Evolutionary conservation across 2,113 vertebrate species (phyloP).

Genomic region (Ramphastos sulfuratus): DNA sequence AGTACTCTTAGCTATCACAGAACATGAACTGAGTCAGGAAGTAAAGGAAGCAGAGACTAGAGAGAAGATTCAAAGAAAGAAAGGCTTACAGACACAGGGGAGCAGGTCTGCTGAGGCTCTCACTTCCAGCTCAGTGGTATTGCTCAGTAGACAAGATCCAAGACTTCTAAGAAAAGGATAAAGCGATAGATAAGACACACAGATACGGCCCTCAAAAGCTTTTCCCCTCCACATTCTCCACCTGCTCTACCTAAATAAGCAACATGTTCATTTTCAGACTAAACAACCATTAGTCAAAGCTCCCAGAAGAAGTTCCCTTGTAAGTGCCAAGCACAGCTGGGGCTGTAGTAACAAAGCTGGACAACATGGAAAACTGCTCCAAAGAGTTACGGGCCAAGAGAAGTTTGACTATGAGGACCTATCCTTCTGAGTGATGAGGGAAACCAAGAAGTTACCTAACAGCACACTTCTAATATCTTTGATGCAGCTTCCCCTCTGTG

Average conservation of each 20-base stretch:
- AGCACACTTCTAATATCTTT: not conserved
- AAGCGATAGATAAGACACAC: not conserved
- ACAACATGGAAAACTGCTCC: slow-evolving; percentile 34
- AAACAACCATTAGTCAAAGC: slow-evolving; percentile 51
- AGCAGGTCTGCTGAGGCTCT: not conserved
- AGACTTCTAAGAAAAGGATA: not conserved
- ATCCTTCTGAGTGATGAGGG: not conserved
- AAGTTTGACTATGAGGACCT: not conserved
- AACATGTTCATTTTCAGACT: slow-evolving; percentile 10
- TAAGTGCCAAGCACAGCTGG: slow-evolving; percentile 49
- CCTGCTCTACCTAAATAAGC: not conserved
- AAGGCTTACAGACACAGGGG: not conserved
- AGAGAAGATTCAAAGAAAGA: not conserved
- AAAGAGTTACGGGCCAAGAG: slow-evolving; percentile 29
- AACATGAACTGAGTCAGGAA: not conserved
- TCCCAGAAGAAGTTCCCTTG: not conserved
- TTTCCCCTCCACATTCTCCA: not conserved
- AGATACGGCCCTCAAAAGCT: not conserved
- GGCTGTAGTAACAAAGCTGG: slow-evolving; percentile 22
- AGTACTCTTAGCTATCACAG: not conserved
- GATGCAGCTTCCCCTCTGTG: not conserved
- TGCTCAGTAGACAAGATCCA: not conserved
- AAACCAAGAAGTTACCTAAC: not conserved
- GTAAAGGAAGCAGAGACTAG: not conserved
- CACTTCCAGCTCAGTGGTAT: not conserved